These are phyloP conservation scores for Chromis chromis DNA, from an alignment of 2,797 vertebrate genomes.

Conservation along the genomic window DNA sequence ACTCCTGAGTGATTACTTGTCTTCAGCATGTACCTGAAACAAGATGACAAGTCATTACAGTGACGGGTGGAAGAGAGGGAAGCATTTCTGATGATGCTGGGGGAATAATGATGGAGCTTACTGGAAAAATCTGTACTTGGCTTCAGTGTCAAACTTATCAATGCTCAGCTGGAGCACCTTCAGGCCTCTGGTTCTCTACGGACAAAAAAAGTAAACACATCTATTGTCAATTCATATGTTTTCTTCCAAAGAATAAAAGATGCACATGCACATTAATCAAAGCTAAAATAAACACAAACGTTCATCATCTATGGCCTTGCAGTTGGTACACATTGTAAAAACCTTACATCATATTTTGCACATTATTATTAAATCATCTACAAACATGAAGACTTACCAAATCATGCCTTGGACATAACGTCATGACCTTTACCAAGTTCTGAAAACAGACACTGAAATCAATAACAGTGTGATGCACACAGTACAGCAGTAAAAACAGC, in stretches of 20 bases:
- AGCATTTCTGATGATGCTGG: not conserved
- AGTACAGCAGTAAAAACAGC: not conserved
- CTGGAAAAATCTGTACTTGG: conserved; percentile 95
- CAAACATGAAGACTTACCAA: conserved; percentile 85
- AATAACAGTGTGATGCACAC: not conserved
- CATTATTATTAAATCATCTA: no score
- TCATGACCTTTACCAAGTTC: conserved; percentile 95
- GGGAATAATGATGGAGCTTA: conserved; percentile 63
- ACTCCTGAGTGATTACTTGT: conserved; percentile 93
- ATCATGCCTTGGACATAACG: conserved; percentile 88
- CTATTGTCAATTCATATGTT: not conserved
- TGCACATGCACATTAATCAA: not conserved
- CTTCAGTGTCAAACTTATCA: conserved; percentile 91
- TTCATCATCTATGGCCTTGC: not conserved
- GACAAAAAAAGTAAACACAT: not conserved
- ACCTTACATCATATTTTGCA: not conserved
- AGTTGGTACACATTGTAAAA: not conserved
- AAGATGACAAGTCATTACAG: not conserved
- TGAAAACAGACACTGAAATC: conserved; percentile 67
- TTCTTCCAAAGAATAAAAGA: not conserved
- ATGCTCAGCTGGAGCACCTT: conserved; percentile 92
- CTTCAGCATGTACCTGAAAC: conserved; percentile 92
- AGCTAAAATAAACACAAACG: not conserved
- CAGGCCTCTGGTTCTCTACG: conserved; percentile 92
- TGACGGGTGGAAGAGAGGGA: not conserved